Conservation (phyloP, 2,113 vertebrate genomes). For the Otolemur garnettii region DNA sequence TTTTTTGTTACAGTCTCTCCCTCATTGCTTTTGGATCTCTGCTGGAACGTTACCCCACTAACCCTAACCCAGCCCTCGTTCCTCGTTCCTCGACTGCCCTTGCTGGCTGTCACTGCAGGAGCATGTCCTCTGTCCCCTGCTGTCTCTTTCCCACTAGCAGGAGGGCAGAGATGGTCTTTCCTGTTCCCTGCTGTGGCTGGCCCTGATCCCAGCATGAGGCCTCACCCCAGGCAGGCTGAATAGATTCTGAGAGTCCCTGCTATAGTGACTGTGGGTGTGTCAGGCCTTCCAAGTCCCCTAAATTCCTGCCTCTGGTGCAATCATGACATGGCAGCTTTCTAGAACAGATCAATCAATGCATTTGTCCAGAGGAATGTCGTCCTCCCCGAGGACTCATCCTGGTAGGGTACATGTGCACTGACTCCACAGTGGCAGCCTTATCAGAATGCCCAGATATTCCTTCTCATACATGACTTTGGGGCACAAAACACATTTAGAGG, state of each 20-base stretch:
- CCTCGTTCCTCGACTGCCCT: too few species aligned
- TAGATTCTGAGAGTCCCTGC: not conserved
- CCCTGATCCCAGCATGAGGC: not conserved
- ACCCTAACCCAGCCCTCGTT: too few species aligned
- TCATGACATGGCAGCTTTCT: not conserved
- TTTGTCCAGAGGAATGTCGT: too few species aligned
- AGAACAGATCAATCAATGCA: too few species aligned
- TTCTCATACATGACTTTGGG: not conserved
- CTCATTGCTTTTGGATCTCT: not conserved
- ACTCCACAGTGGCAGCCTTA: not conserved
- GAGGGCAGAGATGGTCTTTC: not conserved
- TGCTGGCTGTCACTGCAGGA: not conserved
- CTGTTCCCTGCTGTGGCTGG: not conserved
- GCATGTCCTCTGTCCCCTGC: too few species aligned
- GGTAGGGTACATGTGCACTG: too few species aligned
- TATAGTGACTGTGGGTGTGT: not conserved
- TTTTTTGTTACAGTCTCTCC: not conserved
- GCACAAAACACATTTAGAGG: not conserved
- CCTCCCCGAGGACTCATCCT: rapidly evolving
- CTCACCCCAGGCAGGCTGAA: not conserved
- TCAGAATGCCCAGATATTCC: not conserved
- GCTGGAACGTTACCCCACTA: too few species aligned
- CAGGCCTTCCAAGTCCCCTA: not conserved
- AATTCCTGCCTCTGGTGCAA: not conserved
- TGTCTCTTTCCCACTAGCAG: too few species aligned